Conservation (phyloP, 2,113 vertebrate genomes). For the Hippocampus abdominalis region DNA sequence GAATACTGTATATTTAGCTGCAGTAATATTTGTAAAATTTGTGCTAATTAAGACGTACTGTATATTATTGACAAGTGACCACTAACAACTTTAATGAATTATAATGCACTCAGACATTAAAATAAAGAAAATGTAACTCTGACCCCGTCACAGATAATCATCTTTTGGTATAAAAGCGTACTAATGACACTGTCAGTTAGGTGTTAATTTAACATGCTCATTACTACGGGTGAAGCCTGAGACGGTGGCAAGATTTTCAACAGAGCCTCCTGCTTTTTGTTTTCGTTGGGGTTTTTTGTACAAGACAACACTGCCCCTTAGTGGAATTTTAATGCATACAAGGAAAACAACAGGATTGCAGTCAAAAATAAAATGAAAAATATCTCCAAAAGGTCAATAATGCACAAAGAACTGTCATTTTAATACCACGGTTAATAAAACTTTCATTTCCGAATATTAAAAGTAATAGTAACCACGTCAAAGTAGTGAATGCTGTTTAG, state of each 20-base stretch:
- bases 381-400: background rate
- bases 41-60: background rate
- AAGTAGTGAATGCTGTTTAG: background rate
- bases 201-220: no score
- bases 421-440: background rate
- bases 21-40: background rate
- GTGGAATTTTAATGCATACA: constrained; percentile 16
- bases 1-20: no score
- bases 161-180: background rate
- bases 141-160: no score
- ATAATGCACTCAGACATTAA: background rate
- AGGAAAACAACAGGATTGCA: background rate
- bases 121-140: no score
- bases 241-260: background rate
- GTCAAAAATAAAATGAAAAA: background rate
- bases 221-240: background rate
- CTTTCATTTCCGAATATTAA: background rate
- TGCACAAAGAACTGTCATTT: background rate
- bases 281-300: background rate
- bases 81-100: background rate
- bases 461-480: background rate
- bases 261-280: background rate
- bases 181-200: background rate
- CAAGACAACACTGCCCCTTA: constrained; percentile 30
- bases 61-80: background rate